These are phyloP conservation scores for Macrotus californicus DNA, from an alignment of 2,113 vertebrate genomes.

Conservation along the genomic window DNA sequence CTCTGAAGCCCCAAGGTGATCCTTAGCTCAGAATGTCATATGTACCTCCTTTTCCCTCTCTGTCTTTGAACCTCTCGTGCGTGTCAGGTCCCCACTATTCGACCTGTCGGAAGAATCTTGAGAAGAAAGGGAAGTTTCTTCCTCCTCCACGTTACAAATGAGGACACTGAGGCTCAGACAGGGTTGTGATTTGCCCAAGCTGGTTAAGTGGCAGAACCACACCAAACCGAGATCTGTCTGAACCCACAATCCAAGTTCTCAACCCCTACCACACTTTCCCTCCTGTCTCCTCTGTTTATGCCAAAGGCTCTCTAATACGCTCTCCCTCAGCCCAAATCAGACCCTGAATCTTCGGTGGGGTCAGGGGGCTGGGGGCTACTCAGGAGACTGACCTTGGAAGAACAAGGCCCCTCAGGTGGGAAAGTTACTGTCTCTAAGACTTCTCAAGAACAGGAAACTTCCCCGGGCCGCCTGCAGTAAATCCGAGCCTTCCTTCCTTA, in stretches of 20 bases:
- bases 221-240: background rate
- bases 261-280: no score
- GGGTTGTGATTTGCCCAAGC: background rate
- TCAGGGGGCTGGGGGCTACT: background rate
- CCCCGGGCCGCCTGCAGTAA: conserved; percentile 44
- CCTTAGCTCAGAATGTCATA: background rate
- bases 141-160: background rate
- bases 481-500: conserved; percentile 52
- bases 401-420: background rate
- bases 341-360: background rate
- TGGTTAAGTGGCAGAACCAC: background rate
- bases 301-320: background rate
- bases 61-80: background rate
- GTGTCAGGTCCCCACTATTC: background rate
- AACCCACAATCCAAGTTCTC: background rate
- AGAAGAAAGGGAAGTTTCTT: background rate
- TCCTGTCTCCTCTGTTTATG: background rate
- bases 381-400: background rate
- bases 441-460: conserved; percentile 62
- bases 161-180: background rate
- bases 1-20: background rate
- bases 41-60: background rate
- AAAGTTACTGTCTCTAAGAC: conserved; percentile 28
- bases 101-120: background rate
- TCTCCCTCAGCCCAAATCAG: background rate